Conservation (phyloP, 2,888 invertebrate species). For the Oxycera nigricornis region DNA sequence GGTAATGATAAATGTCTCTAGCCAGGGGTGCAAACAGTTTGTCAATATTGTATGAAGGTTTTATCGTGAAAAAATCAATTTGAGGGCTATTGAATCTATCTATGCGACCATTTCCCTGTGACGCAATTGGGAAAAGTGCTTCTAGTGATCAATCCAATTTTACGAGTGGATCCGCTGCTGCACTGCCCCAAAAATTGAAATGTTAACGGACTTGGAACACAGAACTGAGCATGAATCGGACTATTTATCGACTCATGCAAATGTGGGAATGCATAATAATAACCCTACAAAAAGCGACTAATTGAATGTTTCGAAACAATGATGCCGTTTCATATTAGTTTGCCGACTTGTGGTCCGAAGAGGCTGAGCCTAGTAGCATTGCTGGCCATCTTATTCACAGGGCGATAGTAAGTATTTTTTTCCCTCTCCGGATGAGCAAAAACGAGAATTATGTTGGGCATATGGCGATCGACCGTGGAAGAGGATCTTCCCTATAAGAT, state of each 20-base stretch:
- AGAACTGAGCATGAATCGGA: not conserved
- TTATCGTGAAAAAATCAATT: not conserved
- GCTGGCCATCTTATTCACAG: no score
- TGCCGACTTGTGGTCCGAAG: no score
- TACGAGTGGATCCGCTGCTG: not conserved
- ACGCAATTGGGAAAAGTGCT: not conserved
- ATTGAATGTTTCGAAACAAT: constrained; percentile 20
- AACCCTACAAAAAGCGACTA: constrained; percentile 3
- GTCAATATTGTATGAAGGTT: not conserved
- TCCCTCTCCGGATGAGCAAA: constrained; percentile 3
- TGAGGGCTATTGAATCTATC: not conserved
- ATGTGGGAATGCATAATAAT: constrained; percentile 13
- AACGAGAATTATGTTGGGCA: constrained; percentile 15
- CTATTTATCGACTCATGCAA: not conserved
- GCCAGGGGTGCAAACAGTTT: not conserved
- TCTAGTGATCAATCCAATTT: not conserved
- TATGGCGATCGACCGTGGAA: constrained; percentile 6
- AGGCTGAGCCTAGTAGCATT: no score
- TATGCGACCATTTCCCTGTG: not conserved
- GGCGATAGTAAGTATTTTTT: no score
- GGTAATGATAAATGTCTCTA: no score
- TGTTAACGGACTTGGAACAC: not conserved
- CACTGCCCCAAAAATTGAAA: not conserved
- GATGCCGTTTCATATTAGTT: not conserved
- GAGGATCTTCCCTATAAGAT: not conserved